Conservation (phyloP, 1,140 invertebrate species). For the Ptiloglossa arizonensis region DNA sequence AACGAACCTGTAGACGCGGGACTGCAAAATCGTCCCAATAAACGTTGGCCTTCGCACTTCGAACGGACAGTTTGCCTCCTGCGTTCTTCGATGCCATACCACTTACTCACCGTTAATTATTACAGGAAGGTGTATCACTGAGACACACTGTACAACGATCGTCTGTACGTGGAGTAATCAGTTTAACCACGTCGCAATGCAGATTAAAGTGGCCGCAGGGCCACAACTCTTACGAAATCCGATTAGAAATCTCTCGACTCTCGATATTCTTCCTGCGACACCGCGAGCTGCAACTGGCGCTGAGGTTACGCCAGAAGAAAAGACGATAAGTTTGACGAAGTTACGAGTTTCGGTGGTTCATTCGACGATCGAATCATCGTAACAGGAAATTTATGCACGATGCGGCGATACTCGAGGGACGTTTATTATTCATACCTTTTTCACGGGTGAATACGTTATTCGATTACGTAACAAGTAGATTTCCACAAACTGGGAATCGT, state of each 20-base stretch:
- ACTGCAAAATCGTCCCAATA: too few relatives aligned
- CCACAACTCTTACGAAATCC: constrained; percentile 57
- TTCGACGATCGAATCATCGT: background rate
- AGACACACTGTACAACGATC: background rate
- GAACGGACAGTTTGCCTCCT: background rate
- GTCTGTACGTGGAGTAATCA: constrained; percentile 63
- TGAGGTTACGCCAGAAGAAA: background rate
- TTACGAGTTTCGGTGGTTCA: background rate
- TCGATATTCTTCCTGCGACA: constrained; percentile 4
- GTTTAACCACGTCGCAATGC: constrained; percentile 62
- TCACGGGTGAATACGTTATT: background rate
- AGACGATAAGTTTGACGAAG: background rate
- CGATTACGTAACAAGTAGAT: background rate
- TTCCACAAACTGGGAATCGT: background rate
- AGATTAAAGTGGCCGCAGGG: constrained; percentile 56
- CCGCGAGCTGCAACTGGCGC: background rate
- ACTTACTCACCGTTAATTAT: background rate
- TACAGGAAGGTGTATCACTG: background rate
- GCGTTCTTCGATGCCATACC: background rate
- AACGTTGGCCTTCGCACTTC: too few relatives aligned
- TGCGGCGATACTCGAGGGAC: background rate
- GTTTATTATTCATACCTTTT: background rate
- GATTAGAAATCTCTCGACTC: constrained; percentile 66
- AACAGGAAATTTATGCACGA: background rate
- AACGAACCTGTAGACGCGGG: too few relatives aligned